phyloP scores from a whole-genome alignment of 2,113 vertebrate species.

The Dipodomys stephensi region DNA sequence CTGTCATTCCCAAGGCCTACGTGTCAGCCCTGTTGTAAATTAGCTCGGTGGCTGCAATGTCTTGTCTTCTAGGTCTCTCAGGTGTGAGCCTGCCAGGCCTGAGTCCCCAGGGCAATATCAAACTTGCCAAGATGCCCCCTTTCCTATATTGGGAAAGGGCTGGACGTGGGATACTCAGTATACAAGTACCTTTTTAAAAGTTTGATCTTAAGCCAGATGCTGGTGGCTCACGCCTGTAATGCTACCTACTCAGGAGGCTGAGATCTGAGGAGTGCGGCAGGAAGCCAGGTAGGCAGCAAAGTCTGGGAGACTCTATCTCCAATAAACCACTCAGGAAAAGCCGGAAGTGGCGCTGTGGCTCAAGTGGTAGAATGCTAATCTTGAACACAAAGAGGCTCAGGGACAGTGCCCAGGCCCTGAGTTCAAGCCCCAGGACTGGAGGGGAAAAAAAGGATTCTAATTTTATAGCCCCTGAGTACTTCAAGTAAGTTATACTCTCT shows the following conservation, averaged over 20 bases:
- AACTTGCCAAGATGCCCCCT: not conserved
- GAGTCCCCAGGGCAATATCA: not conserved
- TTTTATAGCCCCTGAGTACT: not conserved
- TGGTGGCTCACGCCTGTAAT: no score
- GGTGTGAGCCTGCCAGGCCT: not conserved
- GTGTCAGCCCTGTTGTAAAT: not conserved
- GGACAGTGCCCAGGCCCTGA: no score
- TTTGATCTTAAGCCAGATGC: not conserved
- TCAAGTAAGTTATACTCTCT: not conserved
- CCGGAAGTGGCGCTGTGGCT: no score
- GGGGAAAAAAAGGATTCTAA: not conserved
- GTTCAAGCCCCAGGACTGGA: no score
- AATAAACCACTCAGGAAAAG: no score
- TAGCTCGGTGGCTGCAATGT: not conserved
- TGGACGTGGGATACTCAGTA: no score
- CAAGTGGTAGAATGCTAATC: no score
- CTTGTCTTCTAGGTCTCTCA: not conserved
- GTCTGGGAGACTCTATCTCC: no score
- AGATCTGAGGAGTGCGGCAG: no score
- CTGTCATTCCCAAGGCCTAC: not conserved
- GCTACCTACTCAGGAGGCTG: no score
- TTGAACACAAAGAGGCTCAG: no score
- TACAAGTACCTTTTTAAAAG: not conserved
- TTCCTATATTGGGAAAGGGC: not conserved
- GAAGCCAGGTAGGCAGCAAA: no score